Percentiles rank a stretch among this genome's conserved stretches.
phyloP scores from a whole-genome alignment of 2,888 invertebrate species.

The Gastrophysa polygoni region DNA sequence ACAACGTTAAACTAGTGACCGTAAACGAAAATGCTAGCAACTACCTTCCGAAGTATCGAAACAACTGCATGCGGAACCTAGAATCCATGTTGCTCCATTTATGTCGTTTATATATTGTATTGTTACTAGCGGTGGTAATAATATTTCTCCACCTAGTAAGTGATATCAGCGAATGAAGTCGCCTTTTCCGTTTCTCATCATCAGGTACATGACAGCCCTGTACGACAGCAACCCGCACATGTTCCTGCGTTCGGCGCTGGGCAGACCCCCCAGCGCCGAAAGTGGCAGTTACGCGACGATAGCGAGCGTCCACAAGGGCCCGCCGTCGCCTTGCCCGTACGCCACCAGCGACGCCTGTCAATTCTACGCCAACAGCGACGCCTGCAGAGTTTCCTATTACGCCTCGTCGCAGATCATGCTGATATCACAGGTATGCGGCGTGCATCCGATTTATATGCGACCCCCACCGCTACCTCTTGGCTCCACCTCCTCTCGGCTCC shows the following conservation, averaged over 20 bases:
- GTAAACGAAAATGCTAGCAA: too few relatives aligned
- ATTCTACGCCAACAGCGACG: conserved; percentile 68
- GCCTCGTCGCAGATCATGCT: conserved; percentile 80
- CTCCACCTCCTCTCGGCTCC: too few relatives aligned
- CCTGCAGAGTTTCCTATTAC: conserved; percentile 71
- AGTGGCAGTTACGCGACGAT: conserved; percentile 85
- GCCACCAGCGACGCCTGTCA: conserved; percentile 67
- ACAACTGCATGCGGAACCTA: too few relatives aligned
- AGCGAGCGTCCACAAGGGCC: conserved; percentile 79
- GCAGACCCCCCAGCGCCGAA: conserved; percentile 74
- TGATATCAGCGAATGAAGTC: too few relatives aligned
- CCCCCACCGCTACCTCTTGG: neutral
- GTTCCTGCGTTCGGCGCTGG: conserved; percentile 69
- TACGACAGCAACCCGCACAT: conserved; percentile 80
- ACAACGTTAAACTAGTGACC: too few relatives aligned
- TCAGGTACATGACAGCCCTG: conserved; percentile 76
- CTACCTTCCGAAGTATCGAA: too few relatives aligned
- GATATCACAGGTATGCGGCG: conserved; percentile 64
- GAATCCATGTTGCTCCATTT: too few relatives aligned
- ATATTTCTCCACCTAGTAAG: too few relatives aligned
- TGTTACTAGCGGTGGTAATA: too few relatives aligned
- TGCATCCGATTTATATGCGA: neutral
- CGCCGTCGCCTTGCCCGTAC: conserved; percentile 73
- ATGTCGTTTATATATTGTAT: too few relatives aligned
- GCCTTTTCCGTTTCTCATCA: conserved; percentile 31